phyloP scores from a whole-genome alignment of 2,888 invertebrate genomes.

The Andrena chrysosceles region DNA sequence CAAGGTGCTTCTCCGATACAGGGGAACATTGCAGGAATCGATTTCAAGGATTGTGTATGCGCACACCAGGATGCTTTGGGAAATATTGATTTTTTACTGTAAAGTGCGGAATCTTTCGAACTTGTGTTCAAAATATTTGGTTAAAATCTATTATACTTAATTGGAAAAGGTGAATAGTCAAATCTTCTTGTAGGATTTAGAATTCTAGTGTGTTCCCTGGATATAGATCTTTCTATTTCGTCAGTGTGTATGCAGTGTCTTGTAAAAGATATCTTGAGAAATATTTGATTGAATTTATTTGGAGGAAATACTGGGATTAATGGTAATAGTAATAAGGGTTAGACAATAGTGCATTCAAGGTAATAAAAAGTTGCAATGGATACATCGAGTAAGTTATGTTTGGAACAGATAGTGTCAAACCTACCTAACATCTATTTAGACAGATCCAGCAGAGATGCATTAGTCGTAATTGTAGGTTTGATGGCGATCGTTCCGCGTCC shows the following conservation, averaged over 20 bases:
- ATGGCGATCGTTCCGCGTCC: conserved; percentile 14
- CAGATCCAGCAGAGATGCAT: neutral
- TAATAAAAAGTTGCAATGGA: neutral
- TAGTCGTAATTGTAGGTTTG: conserved; percentile 1
- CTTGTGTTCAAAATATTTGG: no score
- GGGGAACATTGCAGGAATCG: neutral
- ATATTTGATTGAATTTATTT: neutral
- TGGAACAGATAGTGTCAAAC: neutral
- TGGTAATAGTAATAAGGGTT: neutral
- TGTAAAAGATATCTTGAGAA: neutral
- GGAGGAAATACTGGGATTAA: neutral
- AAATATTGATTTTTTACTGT: no score
- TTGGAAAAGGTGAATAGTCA: no score
- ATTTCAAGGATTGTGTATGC: no score
- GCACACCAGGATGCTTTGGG: no score
- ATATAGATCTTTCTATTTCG: no score
- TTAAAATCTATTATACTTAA: no score
- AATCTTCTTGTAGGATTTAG: no score
- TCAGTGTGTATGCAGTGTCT: no score
- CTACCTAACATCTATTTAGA: neutral
- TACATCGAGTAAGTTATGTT: neutral
- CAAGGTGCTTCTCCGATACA: neutral
- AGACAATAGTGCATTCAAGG: neutral
- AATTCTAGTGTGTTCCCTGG: no score
- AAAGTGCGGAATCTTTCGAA: no score